These are phyloP conservation scores for Tetranychus piercei DNA, from an alignment of 2,888 invertebrate genomes.

Conservation along the genomic window DNA sequence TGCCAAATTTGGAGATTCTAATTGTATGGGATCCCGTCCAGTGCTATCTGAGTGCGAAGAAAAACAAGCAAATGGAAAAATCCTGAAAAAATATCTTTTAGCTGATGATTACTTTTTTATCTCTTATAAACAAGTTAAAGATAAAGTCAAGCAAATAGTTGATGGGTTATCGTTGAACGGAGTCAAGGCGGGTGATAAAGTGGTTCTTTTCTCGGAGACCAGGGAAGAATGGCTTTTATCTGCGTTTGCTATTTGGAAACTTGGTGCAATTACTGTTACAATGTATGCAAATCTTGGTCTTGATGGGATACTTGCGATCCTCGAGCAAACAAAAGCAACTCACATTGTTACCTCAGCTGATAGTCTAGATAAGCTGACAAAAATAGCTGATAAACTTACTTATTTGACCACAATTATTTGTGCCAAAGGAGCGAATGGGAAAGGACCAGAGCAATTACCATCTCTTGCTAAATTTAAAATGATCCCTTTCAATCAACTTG, in stretches of 20 bases:
- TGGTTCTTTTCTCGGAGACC: slow-evolving; percentile 92
- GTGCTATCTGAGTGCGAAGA: slow-evolving; percentile 78
- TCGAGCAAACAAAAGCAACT: slow-evolving; percentile 86
- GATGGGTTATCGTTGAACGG: slow-evolving; percentile 65
- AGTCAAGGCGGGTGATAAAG: slow-evolving; percentile 48
- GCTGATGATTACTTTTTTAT: slow-evolving; percentile 74
- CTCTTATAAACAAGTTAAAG: slow-evolving; percentile 55
- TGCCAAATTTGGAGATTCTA: background rate
- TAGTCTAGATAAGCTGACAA: slow-evolving; percentile 61
- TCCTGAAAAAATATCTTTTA: slow-evolving; percentile 75
- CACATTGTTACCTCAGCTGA: slow-evolving; percentile 82
- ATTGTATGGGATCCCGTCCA: slow-evolving; percentile 58
- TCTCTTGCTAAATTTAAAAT: background rate
- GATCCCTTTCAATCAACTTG: slow-evolving; percentile 24
- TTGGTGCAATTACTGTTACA: slow-evolving; percentile 52
- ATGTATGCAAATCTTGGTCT: slow-evolving; percentile 92
- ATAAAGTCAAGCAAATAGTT: slow-evolving; percentile 54
- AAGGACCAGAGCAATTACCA: background rate
- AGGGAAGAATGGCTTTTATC: slow-evolving; percentile 93
- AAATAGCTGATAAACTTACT: slow-evolving; percentile 48
- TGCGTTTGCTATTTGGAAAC: slow-evolving; percentile 86
- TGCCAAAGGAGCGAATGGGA: slow-evolving; percentile 28
- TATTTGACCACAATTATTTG: slow-evolving; percentile 44
- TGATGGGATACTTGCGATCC: slow-evolving; percentile 50
- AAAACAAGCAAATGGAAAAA: slow-evolving; percentile 70